Evolutionary conservation across 2,797 vertebrate genomes (phyloP).

Genomic region (Halcyon leucocephala): DNA sequence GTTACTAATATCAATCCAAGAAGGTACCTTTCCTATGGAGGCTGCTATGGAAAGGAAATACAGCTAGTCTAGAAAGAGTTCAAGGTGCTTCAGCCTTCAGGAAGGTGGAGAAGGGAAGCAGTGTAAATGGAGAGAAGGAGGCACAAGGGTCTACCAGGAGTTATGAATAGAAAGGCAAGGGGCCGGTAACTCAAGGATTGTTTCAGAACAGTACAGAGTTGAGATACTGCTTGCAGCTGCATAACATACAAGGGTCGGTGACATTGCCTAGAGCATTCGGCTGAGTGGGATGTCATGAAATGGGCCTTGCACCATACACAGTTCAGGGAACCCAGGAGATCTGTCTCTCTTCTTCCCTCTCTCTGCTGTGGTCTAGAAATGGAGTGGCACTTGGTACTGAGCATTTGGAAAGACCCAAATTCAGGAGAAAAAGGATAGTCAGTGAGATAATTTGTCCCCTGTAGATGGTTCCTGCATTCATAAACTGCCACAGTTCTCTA

Average conservation of each 20-base stretch:
- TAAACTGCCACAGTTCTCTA: background rate
- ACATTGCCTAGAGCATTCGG: rapidly evolving
- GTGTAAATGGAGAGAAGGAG: background rate
- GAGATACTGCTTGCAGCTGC: background rate
- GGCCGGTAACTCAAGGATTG: background rate
- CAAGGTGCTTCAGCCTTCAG: background rate
- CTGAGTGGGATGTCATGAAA: rapidly evolving
- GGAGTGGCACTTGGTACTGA: background rate
- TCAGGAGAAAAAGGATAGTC: background rate
- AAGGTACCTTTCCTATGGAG: background rate
- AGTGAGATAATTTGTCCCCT: background rate
- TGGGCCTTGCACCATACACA: background rate
- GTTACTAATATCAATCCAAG: background rate
- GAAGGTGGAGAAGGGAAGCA: background rate
- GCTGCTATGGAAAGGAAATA: background rate
- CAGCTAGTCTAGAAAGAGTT: background rate
- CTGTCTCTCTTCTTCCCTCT: background rate
- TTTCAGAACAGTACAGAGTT: background rate
- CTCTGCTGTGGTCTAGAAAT: background rate
- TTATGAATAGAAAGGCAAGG: background rate
- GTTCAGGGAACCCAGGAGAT: background rate
- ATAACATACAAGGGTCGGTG: background rate
- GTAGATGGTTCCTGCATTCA: rapidly evolving
- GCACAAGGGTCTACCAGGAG: background rate
- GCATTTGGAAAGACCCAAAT: background rate